A percentile compares a stretch with the other conserved stretches of the same genome.
These are phyloP conservation scores for Zaprionus africanus DNA, from an alignment of 1,140 invertebrate genomes.

Conservation along the genomic window DNA sequence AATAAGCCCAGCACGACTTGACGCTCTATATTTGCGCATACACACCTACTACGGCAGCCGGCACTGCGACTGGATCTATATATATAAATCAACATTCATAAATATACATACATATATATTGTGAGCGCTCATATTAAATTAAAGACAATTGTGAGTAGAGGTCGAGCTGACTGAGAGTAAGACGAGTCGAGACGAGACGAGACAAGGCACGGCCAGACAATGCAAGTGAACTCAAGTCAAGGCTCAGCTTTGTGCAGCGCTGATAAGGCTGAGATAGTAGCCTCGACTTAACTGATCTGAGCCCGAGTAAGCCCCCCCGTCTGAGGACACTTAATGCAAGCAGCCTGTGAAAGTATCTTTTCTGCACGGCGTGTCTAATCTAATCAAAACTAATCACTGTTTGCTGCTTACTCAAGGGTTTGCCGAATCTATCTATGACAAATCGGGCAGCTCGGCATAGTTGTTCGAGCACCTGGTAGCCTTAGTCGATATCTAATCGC, in stretches of 20 bases:
- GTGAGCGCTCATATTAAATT: constrained; percentile 70
- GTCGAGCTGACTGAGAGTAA: constrained; percentile 38
- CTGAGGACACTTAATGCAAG: neutral
- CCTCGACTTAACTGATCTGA: neutral
- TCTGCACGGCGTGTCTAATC: neutral
- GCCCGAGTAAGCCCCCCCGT: neutral
- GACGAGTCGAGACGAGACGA: neutral
- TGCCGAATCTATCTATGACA: constrained; percentile 29
- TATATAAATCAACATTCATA: neutral
- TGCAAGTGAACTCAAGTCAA: constrained; percentile 21
- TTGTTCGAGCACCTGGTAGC: constrained; percentile 19
- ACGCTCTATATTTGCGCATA: constrained; percentile 20
- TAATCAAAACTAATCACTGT: constrained; percentile 18
- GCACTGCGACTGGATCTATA: constrained; percentile 39
- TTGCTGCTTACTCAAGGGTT: constrained; percentile 25
- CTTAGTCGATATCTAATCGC: constrained; percentile 58
- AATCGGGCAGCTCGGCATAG: constrained; percentile 11
- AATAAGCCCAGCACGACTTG: constrained; percentile 38
- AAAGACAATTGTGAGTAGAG: constrained; percentile 78
- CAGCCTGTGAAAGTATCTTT: neutral
- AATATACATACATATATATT: neutral
- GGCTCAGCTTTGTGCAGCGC: neutral
- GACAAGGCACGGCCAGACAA: neutral
- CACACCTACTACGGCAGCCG: constrained; percentile 28
- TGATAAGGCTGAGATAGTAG: constrained; percentile 8